These are phyloP conservation scores for Callyntrura sp. DNA, from an alignment of 2,888 invertebrate genomes.

Conservation along the genomic window DNA sequence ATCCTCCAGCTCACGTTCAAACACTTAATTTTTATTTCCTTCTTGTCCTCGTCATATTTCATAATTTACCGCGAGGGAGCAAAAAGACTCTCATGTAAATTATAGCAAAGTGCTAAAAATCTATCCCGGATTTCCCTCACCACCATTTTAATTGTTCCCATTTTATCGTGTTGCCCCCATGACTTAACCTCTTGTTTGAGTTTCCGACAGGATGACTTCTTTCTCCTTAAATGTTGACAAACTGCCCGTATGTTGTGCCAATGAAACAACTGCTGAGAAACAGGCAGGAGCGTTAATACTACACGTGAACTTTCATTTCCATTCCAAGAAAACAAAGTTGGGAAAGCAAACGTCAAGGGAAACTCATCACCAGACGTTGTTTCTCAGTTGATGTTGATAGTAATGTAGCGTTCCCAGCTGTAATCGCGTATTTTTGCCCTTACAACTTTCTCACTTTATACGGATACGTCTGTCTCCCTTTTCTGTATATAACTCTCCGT, in stretches of 20 bases:
- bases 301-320: slow-evolving; percentile 27
- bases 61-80: background rate
- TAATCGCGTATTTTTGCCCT: slow-evolving; percentile 10
- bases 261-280: background rate
- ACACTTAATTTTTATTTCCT: slow-evolving; percentile 26
- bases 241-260: slow-evolving; percentile 6
- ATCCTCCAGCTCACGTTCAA: slow-evolving; percentile 15
- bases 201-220: no score
- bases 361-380: slow-evolving; percentile 7
- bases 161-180: no score
- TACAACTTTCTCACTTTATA: slow-evolving; percentile 11
- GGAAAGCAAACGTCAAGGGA: background rate
- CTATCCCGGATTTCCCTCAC: background rate
- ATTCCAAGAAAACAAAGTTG: background rate
- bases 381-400: slow-evolving; percentile 8
- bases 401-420: slow-evolving; percentile 16
- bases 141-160: background rate
- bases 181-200: no score
- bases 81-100: background rate
- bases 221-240: background rate
- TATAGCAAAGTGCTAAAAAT: background rate
- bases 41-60: slow-evolving; percentile 13
- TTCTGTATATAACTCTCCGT: slow-evolving; percentile 27
- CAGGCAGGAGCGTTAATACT: slow-evolving; percentile 5
- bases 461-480: background rate